Conservation (phyloP, 2,797 vertebrate species). For the Gambusia yucatana region DNA sequence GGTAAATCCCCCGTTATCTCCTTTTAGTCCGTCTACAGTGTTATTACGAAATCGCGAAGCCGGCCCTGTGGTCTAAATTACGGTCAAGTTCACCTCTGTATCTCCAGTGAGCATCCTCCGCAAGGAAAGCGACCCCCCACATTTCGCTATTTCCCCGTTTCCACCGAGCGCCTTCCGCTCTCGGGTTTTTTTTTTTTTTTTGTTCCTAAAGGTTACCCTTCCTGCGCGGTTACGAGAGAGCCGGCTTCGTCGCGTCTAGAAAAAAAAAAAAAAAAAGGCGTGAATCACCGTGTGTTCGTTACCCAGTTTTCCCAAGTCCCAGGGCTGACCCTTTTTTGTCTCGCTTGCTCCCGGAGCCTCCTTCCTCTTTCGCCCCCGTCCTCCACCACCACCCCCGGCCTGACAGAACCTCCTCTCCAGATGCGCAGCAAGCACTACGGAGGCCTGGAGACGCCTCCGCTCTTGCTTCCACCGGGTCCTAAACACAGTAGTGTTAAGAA, state of each 20-base stretch:
- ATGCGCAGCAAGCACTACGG: slow-evolving; percentile 84
- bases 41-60: slow-evolving; percentile 40
- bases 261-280: slow-evolving; percentile 44
- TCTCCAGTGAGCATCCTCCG: slow-evolving; percentile 75
- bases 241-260: slow-evolving; percentile 61
- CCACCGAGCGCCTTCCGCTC: slow-evolving; percentile 75
- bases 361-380: slow-evolving; percentile 88
- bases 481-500: slow-evolving; percentile 33
- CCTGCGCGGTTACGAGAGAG: slow-evolving; percentile 37
- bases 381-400: slow-evolving; percentile 87
- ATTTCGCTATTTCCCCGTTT: slow-evolving; percentile 66
- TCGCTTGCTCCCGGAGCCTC: slow-evolving; percentile 86
- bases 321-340: slow-evolving; percentile 84
- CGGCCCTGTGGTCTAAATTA: slow-evolving; percentile 37
- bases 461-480: slow-evolving; percentile 76
- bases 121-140: slow-evolving; percentile 39
- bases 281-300: slow-evolving; percentile 75
- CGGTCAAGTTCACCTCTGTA: slow-evolving; percentile 74
- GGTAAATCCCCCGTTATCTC: slow-evolving; percentile 44
- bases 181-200: slow-evolving; percentile 21
- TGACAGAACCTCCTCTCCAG: slow-evolving; percentile 83
- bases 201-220: slow-evolving; percentile 56
- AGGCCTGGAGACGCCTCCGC: slow-evolving; percentile 56
- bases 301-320: slow-evolving; percentile 85
- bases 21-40: slow-evolving; percentile 31